Conservation (phyloP, 2,113 vertebrate genomes). For the Catharus minimus region DNA sequence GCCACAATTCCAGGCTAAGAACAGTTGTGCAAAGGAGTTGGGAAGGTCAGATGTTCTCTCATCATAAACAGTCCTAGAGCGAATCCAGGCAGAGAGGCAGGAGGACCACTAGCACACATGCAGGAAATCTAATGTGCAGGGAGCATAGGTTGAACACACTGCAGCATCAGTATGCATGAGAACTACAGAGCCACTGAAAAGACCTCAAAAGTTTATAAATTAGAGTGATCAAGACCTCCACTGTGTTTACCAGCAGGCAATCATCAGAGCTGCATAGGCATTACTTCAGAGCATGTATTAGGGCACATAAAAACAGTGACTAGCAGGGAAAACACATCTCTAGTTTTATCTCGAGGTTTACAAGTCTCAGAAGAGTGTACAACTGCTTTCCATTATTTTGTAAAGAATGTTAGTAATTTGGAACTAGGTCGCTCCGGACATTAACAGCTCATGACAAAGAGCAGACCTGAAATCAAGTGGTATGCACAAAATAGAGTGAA, state of each 20-base stretch:
- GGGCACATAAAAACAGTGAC: neutral
- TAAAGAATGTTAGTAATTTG: neutral
- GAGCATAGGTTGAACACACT: neutral
- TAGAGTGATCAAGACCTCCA: neutral
- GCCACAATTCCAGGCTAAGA: neutral
- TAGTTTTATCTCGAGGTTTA: neutral
- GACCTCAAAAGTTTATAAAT: neutral
- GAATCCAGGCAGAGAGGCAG: neutral
- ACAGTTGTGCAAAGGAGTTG: neutral
- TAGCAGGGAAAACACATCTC: neutral
- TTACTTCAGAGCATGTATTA: neutral
- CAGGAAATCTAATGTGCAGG: neutral
- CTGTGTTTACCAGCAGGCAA: neutral
- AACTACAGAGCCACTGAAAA: neutral
- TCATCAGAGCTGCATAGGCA: neutral
- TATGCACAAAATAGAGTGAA: neutral
- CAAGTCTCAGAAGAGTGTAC: neutral
- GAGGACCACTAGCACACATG: neutral
- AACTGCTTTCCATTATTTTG: neutral
- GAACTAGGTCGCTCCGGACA: neutral
- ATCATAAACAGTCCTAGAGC: neutral
- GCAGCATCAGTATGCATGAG: neutral
- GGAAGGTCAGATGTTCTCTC: neutral
- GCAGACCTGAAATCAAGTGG: neutral
- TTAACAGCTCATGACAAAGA: neutral